These are phyloP conservation scores for Dasysyrphus tricinctus DNA, from an alignment of 2,888 invertebrate genomes.

Conservation along the genomic window DNA sequence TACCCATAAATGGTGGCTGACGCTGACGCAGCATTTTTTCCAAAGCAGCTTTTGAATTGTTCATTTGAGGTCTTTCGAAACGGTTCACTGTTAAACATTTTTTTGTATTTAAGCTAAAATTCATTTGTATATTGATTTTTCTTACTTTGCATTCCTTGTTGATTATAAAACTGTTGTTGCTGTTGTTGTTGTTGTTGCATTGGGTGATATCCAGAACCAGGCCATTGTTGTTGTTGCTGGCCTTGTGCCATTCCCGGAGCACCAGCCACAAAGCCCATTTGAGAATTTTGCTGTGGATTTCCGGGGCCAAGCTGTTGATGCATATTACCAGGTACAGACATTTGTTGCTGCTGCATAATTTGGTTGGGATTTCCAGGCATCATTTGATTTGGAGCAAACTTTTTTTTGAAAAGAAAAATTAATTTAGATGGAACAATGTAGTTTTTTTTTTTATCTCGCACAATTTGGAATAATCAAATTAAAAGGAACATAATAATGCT, in stretches of 20 bases:
- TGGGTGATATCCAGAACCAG: slow-evolving; percentile 80
- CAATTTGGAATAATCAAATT: too few relatives aligned
- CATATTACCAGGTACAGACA: slow-evolving; percentile 80
- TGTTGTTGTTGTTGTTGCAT: slow-evolving; percentile 78
- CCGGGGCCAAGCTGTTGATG: slow-evolving; percentile 81
- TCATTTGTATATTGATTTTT: background rate
- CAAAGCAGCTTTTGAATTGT: slow-evolving; percentile 93
- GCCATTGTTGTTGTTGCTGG: slow-evolving; percentile 83
- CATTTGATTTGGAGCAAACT: slow-evolving; percentile 82
- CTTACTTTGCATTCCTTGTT: slow-evolving; percentile 82
- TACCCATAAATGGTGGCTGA: slow-evolving; percentile 85
- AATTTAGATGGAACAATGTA: too few relatives aligned
- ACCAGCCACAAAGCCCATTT: slow-evolving; percentile 82
- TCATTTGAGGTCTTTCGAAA: slow-evolving; percentile 84
- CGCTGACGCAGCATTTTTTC: slow-evolving; percentile 93
- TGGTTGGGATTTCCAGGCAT: slow-evolving; percentile 78
- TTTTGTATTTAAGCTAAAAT: background rate
- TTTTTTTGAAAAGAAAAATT: background rate
- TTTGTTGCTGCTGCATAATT: slow-evolving; percentile 83
- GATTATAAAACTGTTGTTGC: slow-evolving; percentile 80
- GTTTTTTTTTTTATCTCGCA: too few relatives aligned
- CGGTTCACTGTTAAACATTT: slow-evolving; percentile 80
- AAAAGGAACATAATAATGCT: too few relatives aligned
- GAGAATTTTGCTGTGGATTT: slow-evolving; percentile 80
- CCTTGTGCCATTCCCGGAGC: slow-evolving; percentile 83